Evolutionary conservation across 2,888 invertebrate species (phyloP), one percentile per base, ranked within the genome.

Genomic region (Cheilosia scutellata): DNA sequence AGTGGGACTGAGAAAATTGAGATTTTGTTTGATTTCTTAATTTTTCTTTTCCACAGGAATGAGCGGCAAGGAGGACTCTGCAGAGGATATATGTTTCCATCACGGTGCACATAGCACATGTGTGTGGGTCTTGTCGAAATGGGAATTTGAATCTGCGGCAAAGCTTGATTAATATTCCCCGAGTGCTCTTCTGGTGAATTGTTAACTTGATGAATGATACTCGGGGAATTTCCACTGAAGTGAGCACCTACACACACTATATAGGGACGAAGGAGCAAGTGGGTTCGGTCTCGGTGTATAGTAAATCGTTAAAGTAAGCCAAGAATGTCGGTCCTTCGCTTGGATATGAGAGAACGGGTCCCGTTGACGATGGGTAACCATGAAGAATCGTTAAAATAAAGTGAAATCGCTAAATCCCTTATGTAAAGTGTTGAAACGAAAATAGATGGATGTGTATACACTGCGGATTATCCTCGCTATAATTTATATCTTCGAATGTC

Each of bases 21-120:
- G 79, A 79, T 79, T 72, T 79, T 79, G 79, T 72, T 79, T 79
- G 79, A 79, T 72, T 79, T 79, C 72, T 72, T 79, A 79, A 79
- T 79, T 79, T 79, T 66, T 65, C 53, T 72, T 11, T 11, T 9
- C 7, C 20, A 20, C 20, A 4, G 29, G 29, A 51, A 60, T 33
- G 42, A 53, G 29, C 16, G n/a, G 16, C 66, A n/a, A n/a, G 3
- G 49, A 33, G 20, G 33, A 57, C 20, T 20, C 20, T 20, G 20
- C 20, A 20, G 29, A n/a, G 42, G 49, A 33, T 49, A 27, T 7
- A 11, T 6, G 25, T 33, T 2, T 16, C 42, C 27, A 4, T 1
- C n/a, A n/a, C n/a, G n/a, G n/a, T n/a, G 16, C 25, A 16, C 25
- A 2, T 31, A 4, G 53, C 60, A 70, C 44, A 55, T 70, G 53